Base-by-base conservation (phyloP, 2,888 invertebrate species). In the Arge pagana region DNA sequence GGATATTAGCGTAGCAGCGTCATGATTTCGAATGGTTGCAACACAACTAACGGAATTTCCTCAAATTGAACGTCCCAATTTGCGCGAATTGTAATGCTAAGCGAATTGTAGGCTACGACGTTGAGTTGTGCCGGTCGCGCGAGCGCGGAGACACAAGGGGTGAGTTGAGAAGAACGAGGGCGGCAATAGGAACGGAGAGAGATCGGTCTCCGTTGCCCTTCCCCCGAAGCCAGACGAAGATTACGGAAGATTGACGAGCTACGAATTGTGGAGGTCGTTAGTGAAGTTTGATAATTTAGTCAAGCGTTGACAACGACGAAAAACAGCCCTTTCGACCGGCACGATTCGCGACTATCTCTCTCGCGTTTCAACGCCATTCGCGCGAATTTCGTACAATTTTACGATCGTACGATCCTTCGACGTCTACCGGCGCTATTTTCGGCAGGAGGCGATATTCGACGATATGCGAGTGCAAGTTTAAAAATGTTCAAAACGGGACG, bases 31-130 rank as follows among this genome's bases (percentile, higher is more conserved):
- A 53, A 48, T 11, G 30, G 21, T 21, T 45, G 33, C 33, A 21
- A 24, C 45, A 16, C 13, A n/a, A n/a, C n/a, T 48, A 41, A 48
- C 57, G 59, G 62, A 65, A 66, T 66, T 65, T 62, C 63, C 63
- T 63, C 62, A 66, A 67, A 65, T 67, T 67, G 64, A 65, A 63
- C 66, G 61, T 57, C 57, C 64, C 69, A 70, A 70, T 68, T 69
- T 68, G 68, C 60, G 54, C 57, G 65, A 67, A 70, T 70, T 70
- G 70, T 70, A 62, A 68, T 69, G 69, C 65, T 70, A 69, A 69
- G 61, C 64, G 63, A 33, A 24, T 24, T 33, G 33, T 45, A 30
- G 42, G 42, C 31, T 33, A 13, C 23, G 15, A 10, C 18, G 16
- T 18, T 11, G 7, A 35, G 42, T 28, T 30, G 3, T 18, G 7